A percentile compares a stretch with the other conserved stretches of the same genome.
These are phyloP conservation scores for Plutomurus gul DNA, from an alignment of 1,140 invertebrate genomes.

Conservation along the genomic window DNA sequence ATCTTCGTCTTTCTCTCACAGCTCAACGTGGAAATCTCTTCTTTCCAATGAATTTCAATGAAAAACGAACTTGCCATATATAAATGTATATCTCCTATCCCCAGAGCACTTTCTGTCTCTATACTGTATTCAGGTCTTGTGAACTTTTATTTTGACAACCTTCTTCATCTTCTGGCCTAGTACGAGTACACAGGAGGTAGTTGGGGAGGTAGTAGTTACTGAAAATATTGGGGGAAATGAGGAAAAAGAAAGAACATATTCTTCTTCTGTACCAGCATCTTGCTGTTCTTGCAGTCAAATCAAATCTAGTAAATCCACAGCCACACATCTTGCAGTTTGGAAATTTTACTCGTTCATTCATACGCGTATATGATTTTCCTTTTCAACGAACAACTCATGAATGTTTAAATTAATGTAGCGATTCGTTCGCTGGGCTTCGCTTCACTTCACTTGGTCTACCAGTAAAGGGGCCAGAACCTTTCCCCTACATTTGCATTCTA, in stretches of 20 bases:
- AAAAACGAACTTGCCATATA: neutral
- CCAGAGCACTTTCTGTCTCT: neutral
- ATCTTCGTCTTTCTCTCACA: slow-evolving; percentile 15
- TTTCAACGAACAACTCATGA: slow-evolving; percentile 17
- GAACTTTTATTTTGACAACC: too few relatives aligned
- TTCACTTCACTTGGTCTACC: neutral
- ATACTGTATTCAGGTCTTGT: neutral
- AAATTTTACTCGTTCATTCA: slow-evolving; percentile 6
- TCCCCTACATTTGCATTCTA: neutral
- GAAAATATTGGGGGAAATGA: too few relatives aligned
- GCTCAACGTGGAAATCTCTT: neutral
- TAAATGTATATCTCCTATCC: too few relatives aligned
- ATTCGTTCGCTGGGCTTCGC: neutral
- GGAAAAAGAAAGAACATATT: too few relatives aligned
- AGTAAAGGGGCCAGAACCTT: too few relatives aligned
- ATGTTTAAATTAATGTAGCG: slow-evolving; percentile 23
- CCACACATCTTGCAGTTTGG: neutral
- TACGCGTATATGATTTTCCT: slow-evolving; percentile 16
- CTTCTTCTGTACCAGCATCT: too few relatives aligned
- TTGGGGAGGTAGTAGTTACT: too few relatives aligned
- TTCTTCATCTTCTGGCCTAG: too few relatives aligned
- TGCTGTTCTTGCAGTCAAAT: too few relatives aligned
- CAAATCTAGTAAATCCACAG: neutral
- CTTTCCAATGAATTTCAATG: slow-evolving; percentile 25
- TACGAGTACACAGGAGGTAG: too few relatives aligned